Conservation (phyloP, 1,140 invertebrate species). For the Armadillidium nasatum region DNA sequence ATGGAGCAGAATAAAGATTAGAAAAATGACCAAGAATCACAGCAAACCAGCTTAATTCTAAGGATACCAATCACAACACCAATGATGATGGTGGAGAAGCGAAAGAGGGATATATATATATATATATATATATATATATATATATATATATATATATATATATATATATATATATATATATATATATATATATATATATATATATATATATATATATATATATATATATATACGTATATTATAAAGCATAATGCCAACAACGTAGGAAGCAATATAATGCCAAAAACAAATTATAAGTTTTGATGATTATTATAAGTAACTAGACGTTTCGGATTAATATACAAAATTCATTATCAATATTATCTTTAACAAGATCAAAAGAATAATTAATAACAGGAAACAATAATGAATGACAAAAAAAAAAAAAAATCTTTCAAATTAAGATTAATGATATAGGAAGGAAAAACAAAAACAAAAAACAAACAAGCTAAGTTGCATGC, state of each 20-base stretch:
- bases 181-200: slow-evolving; percentile 6
- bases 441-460: too few species aligned
- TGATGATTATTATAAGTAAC: neutral
- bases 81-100: neutral
- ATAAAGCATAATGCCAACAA: neutral
- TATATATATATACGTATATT: neutral
- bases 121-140: too few species aligned
- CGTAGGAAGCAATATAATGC: neutral
- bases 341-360: neutral
- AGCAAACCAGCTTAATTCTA: neutral
- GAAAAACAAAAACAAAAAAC: too few species aligned
- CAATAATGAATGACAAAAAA: too few species aligned
- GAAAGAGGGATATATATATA: too few species aligned
- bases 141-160: too few species aligned
- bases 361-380: too few species aligned
- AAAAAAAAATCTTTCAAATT: too few species aligned
- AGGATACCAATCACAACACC: neutral
- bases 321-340: neutral
- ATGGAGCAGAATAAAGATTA: too few species aligned
- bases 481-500: too few species aligned
- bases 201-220: neutral
- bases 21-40: too few species aligned
- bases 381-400: too few species aligned
- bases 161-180: neutral
- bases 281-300: neutral